phyloP scores from a whole-genome alignment of 1,140 invertebrate genomes.

The Eciton burchellii region DNA sequence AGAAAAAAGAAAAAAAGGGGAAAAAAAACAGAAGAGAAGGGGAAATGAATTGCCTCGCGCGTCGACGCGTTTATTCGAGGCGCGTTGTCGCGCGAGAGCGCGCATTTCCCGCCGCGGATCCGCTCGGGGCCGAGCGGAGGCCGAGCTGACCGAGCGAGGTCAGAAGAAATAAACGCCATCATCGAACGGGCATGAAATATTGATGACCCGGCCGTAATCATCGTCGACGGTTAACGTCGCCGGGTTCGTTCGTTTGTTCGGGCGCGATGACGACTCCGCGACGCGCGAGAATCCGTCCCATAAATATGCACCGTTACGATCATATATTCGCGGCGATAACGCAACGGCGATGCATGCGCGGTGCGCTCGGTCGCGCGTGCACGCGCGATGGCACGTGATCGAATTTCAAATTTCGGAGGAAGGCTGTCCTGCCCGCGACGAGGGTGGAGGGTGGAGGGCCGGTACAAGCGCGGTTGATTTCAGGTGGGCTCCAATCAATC shows the following conservation, averaged over 20 bases:
- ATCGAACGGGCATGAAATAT: constrained; percentile 71
- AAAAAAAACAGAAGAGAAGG: constrained; percentile 49
- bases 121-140: no score
- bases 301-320: constrained; percentile 73
- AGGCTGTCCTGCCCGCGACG: constrained; percentile 37
- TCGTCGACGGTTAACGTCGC: constrained; percentile 14
- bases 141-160: background rate
- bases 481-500: constrained; percentile 30
- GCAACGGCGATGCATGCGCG: constrained; percentile 45
- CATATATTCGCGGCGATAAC: constrained; percentile 67
- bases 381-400: constrained; percentile 65
- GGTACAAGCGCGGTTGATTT: constrained; percentile 41
- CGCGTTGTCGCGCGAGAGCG: constrained; percentile 23
- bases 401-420: constrained; percentile 72
- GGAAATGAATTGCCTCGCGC: constrained; percentile 1
- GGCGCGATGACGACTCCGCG: constrained; percentile 66
- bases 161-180: constrained; percentile 31
- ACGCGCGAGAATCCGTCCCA: constrained; percentile 44
- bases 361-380: constrained; percentile 45
- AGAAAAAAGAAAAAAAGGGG: constrained; percentile 43
- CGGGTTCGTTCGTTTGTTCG: constrained; percentile 63
- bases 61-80: constrained; percentile 23
- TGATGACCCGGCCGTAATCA: constrained; percentile 69
- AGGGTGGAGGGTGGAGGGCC: background rate
- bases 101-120: no score